Evolutionary conservation across 2,888 invertebrate species (phyloP), one percentile per base, ranked within the genome.

Genomic region (Sympetrum striolatum): DNA sequence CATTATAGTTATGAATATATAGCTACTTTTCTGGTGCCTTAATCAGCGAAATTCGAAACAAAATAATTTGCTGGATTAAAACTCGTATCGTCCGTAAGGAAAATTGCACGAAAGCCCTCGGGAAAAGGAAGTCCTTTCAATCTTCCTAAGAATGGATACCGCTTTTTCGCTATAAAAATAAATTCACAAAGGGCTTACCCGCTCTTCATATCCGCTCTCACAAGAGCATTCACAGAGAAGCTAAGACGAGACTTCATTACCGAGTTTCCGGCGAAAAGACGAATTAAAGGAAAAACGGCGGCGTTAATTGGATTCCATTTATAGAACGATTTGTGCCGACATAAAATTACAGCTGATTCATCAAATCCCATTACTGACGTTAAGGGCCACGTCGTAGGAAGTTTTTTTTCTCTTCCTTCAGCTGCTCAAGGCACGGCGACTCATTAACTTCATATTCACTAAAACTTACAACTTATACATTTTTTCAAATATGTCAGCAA

Each of bases 261-360:
- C 35, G 86, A 86, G 86, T 86, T 86, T 86, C 86, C 86, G 86
- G 60, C 86, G 39, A 53, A 86, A 73, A 31, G 73, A 73, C 73
- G 86, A 86, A 86, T 86, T 37, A 86, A 86, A 86, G 86, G 60
- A 86, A 86, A 86, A 86, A 58, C 60, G 53, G 44, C 60, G 86
- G 86, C 86, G 86, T 86, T 86, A 86, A 86, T 86, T 86, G 86
- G 86, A 86, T 86, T 86, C 86, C 86, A 86, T 86, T 86, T 86
- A 86, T 86, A 86, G 86, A 86, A 86, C 86, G 86, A 86, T 86
- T 86, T 86, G 86, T 86, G 86, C 86, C 48, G 86, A 60, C 86
- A 86, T 60, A 86, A 86, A 86, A 86, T 86, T 86, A 86, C 86
- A 86, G 86, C 86, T 86, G 86, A 86, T 86, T 86, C 86, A 86